A percentile compares a stretch with the other conserved stretches of the same genome.
phyloP scores from a whole-genome alignment of 2,888 invertebrate species.

The Pristionchus mayeri region DNA sequence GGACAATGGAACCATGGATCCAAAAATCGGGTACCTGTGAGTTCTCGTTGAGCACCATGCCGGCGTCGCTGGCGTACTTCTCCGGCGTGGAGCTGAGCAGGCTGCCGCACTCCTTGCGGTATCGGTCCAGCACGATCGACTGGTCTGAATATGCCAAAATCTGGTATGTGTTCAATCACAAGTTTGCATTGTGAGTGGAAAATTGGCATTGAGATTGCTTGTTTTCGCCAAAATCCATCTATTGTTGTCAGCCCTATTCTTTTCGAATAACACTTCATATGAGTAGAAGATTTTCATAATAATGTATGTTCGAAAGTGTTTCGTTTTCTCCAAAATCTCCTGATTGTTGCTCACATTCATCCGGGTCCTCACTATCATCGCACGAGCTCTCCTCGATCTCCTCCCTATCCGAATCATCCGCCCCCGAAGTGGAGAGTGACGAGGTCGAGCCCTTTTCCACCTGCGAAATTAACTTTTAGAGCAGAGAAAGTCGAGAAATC shows the following conservation, averaged over 20 bases:
- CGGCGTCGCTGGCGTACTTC: conserved; percentile 77
- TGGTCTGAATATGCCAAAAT: background rate
- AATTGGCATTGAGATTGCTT: too few species aligned
- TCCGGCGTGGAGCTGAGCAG: conserved; percentile 75
- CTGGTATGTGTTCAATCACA: too few species aligned
- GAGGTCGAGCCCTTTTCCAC: conserved; percentile 54
- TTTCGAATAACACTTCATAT: too few species aligned
- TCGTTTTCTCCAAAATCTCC: too few species aligned
- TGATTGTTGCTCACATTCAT: conserved; percentile 49
- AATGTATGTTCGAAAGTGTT: too few species aligned
- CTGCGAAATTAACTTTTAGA: background rate
- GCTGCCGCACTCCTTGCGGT: conserved; percentile 55
- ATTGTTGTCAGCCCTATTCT: too few species aligned
- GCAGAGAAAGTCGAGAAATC: too few species aligned
- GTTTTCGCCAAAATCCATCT: too few species aligned
- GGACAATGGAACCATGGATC: background rate
- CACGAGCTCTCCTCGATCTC: conserved; percentile 57
- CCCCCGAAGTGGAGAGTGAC: conserved; percentile 73
- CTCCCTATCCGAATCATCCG: conserved; percentile 73
- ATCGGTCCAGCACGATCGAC: conserved; percentile 51
- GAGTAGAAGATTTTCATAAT: too few species aligned
- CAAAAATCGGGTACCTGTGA: background rate
- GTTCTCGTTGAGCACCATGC: conserved; percentile 78
- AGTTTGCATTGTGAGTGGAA: too few species aligned
- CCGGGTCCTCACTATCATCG: conserved; percentile 47